Conservation (phyloP, 2,113 vertebrate species). For the Puma concolor region DNA sequence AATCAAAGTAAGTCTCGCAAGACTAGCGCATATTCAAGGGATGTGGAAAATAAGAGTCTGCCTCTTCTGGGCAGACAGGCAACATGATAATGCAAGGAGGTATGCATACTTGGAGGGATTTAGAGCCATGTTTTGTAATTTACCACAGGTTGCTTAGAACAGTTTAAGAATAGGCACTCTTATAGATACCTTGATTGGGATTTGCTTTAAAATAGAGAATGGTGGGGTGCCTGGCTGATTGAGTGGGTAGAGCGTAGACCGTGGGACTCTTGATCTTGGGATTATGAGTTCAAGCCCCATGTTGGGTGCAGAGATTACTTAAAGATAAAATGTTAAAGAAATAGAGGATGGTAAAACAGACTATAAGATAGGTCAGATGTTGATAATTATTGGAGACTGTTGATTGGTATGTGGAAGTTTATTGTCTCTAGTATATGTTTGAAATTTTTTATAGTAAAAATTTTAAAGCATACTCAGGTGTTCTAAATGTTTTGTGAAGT, state of each 20-base stretch:
- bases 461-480: neutral
- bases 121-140: neutral
- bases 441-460: neutral
- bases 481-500: constrained; percentile 6
- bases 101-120: neutral
- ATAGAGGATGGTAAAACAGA: neutral
- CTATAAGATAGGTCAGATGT: neutral
- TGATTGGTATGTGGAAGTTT: neutral
- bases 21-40: neutral
- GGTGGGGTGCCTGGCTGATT: no score
- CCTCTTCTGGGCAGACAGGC: neutral
- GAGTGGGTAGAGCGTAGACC: no score
- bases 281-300: no score
- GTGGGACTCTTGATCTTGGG: no score
- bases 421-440: neutral
- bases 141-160: neutral
- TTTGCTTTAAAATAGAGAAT: constrained; percentile 55
- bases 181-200: neutral
- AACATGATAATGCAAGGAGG: neutral
- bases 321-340: neutral
- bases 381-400: constrained; percentile 22
- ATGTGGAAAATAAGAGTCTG: neutral
- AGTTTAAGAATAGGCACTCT: neutral
- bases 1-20: neutral
- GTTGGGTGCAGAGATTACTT: no score